Evolutionary conservation across 2,113 vertebrate genomes (phyloP), one percentile per base, ranked within the genome.

Genomic region (Pollimyrus isidori): DNA sequence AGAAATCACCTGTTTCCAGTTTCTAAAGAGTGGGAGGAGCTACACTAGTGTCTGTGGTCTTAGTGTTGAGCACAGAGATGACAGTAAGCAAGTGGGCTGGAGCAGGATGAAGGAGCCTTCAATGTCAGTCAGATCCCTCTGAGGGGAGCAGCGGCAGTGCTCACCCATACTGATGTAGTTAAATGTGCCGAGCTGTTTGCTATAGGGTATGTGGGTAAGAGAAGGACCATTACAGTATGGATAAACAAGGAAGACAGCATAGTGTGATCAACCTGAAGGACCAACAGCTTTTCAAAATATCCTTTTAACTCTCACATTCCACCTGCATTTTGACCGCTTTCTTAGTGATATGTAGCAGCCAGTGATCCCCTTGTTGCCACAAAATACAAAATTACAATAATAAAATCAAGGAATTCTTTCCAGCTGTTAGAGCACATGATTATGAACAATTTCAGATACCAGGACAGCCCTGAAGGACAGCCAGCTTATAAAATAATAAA

Each of bases 361-460:
- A 84, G 48, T 23, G 19, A 84, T 84, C 45, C 39, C 7, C 46
- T 83, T 62, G 45, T 48, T 49, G 88, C 69, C 4, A 26, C 19
- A 49, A 30, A 80, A 80, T 30, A 17, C 58, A 84, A 89, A 21
- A 49, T 11, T 86, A 11, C 83, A 50, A 49, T 50, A 87, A 87
- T 45, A 84, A 69, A 69, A 69, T 30, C 62, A 69, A 69, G 23
- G 35, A 87, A 87, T 39, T 53, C 15, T 19, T 52, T 42, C 73
- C 21, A 50, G 7, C 30, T 30, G 35, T 30, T 23, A 30, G 30
- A 46, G 50, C 30, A 46, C 56, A 53, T 53, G 73, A 39, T 46
- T 89, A 56, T 65, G 82, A 65, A 85, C 48, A n/a, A 48, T 85
- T 85, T 83, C 23, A 65, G 82, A 58, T 52, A 82, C 17, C 48